Conservation (phyloP, 2,888 invertebrate species). For the Acanthosepion lycidas region DNA sequence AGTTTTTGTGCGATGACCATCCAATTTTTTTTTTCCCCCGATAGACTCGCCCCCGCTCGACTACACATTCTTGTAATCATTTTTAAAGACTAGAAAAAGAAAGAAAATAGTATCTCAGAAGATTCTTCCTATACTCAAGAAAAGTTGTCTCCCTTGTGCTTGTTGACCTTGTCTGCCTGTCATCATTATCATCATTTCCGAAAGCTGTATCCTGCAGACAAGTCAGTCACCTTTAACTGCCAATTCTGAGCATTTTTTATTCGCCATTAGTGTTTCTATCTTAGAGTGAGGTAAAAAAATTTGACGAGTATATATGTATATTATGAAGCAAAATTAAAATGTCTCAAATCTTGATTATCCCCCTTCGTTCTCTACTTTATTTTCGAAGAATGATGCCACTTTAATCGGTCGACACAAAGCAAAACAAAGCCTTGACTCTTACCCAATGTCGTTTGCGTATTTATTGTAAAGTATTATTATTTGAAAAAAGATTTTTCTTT, state of each 20-base stretch:
- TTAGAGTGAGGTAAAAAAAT: background rate
- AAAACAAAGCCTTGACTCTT: too few species aligned
- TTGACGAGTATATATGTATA: background rate
- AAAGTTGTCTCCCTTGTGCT: constrained; percentile 15
- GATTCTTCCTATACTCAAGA: background rate
- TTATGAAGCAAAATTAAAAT: background rate
- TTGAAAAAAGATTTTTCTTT: too few species aligned
- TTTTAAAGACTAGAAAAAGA: background rate
- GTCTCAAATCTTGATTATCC: background rate
- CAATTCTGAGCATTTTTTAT: too few species aligned
- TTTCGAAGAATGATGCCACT: background rate
- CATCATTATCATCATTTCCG: too few species aligned
- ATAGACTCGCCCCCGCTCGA: background rate
- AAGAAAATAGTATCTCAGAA: background rate
- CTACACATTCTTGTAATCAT: background rate
- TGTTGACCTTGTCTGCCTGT: background rate
- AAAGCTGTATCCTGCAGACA: too few species aligned
- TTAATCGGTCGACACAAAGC: too few species aligned
- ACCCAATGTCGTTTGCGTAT: too few species aligned
- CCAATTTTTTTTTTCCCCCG: background rate
- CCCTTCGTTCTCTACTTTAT: background rate
- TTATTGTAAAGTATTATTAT: too few species aligned
- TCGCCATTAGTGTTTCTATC: background rate
- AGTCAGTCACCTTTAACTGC: too few species aligned
- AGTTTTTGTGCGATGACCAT: background rate